Conservation (phyloP, 2,888 invertebrate species). For the Lypha dubia region DNA sequence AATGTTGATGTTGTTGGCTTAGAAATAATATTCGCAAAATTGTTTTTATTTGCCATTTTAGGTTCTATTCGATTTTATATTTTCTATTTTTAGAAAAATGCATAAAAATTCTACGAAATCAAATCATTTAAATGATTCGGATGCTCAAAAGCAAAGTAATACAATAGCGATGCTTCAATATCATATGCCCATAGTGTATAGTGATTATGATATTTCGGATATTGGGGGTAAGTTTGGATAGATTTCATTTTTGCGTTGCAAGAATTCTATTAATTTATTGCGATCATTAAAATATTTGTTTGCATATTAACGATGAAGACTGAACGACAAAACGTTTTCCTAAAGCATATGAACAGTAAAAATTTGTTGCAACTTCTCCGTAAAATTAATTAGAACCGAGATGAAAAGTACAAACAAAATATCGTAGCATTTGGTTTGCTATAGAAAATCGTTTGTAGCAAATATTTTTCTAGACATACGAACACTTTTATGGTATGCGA, state of each 20-base stretch:
- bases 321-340: too few relatives aligned
- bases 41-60: neutral
- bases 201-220: slow-evolving; percentile 48
- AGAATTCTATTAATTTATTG: neutral
- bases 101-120: slow-evolving; percentile 55
- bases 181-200: slow-evolving; percentile 44
- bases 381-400: too few relatives aligned
- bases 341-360: neutral
- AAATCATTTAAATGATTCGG: slow-evolving; percentile 31
- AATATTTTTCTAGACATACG: neutral
- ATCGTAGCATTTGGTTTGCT: neutral
- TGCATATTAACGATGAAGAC: too few relatives aligned
- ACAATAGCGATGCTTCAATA: slow-evolving; percentile 16
- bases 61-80: neutral
- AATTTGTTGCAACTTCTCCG: too few relatives aligned
- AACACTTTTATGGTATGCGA: too few relatives aligned
- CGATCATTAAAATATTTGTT: too few relatives aligned
- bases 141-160: slow-evolving; percentile 34
- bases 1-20: slow-evolving; percentile 1
- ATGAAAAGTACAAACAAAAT: too few relatives aligned
- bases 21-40: slow-evolving; percentile 6
- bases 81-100: slow-evolving; percentile 53
- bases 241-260: neutral
- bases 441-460: neutral
- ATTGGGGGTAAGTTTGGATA: slow-evolving; percentile 29